Evolutionary conservation across 2,888 invertebrate species (phyloP).

Genomic region (Alitta virens): DNA sequence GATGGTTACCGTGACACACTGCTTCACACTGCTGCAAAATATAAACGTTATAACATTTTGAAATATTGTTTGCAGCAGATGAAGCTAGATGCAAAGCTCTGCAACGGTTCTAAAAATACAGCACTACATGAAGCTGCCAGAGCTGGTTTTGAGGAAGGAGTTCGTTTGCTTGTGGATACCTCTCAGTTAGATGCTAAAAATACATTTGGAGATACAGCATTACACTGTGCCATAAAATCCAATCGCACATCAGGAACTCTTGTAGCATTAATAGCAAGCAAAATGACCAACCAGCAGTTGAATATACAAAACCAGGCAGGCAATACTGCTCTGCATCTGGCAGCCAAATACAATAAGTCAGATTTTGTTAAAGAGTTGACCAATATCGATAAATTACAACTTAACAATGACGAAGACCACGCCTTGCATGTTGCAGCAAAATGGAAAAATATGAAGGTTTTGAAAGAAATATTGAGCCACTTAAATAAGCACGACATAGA

Average conservation of each 20-base stretch:
- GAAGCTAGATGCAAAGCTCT: too few species aligned
- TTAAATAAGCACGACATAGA: too few species aligned
- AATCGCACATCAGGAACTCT: neutral
- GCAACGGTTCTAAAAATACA: too few species aligned
- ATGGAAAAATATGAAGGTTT: too few species aligned
- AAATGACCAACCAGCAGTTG: neutral
- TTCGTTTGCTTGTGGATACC: slow-evolving; percentile 31
- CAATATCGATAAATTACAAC: slow-evolving; percentile 9
- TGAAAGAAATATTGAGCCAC: too few species aligned
- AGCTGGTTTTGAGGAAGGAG: slow-evolving; percentile 36
- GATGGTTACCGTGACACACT: too few species aligned
- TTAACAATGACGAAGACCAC: slow-evolving; percentile 37
- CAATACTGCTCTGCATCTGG: too few species aligned
- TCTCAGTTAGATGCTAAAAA: neutral
- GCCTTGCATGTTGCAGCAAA: slow-evolving; percentile 38
- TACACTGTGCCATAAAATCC: neutral
- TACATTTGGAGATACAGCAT: neutral
- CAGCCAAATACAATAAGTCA: too few species aligned
- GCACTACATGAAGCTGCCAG: slow-evolving; percentile 46
- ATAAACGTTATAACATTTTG: too few species aligned
- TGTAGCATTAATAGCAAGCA: neutral
- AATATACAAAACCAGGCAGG: neutral
- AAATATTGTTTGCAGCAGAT: too few species aligned
- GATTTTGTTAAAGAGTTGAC: too few species aligned
- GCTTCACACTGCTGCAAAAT: too few species aligned